Evolutionary conservation across 2,797 vertebrate genomes (phyloP).

Genomic region (Silurus lanzhouensis): DNA sequence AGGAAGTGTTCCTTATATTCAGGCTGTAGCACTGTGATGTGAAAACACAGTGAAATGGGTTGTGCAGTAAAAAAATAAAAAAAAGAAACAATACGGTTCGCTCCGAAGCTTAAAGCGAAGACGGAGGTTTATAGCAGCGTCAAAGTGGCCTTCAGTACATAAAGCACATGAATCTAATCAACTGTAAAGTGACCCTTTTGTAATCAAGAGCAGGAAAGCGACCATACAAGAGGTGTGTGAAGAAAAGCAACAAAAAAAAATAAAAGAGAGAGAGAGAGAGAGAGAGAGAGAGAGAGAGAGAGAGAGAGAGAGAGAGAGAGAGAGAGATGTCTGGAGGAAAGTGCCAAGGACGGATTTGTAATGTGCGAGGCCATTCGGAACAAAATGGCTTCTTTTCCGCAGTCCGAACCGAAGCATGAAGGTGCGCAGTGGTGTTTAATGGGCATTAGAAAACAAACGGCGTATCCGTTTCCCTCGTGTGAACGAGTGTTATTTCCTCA

Average conservation of each 20-base stretch:
- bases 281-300: not conserved
- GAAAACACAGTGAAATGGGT: constrained; percentile 5
- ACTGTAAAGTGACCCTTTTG: constrained; percentile 39
- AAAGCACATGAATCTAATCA: constrained; percentile 26
- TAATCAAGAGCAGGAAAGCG: constrained; percentile 25
- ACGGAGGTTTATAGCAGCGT: constrained; percentile 29
- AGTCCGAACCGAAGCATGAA: constrained; percentile 25
- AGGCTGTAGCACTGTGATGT: not conserved
- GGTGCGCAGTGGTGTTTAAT: constrained; percentile 28
- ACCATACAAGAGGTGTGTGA: not conserved
- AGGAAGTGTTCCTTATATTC: constrained; percentile 14
- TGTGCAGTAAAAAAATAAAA: not conserved
- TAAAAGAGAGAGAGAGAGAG: not conserved
- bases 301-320: not conserved
- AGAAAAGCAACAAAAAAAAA: not conserved
- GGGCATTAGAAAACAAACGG: constrained; percentile 50
- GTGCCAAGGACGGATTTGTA: not conserved
- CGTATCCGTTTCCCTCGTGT: constrained; percentile 38
- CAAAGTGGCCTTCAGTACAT: constrained; percentile 28
- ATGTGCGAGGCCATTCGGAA: constrained; percentile 20
- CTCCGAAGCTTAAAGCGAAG: constrained; percentile 8
- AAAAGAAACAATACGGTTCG: not conserved
- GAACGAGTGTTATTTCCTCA: constrained; percentile 46
- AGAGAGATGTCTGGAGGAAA: not conserved
- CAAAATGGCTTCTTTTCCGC: constrained; percentile 26